Base-by-base conservation (phyloP, 2,113 vertebrate genomes). In the Tympanuchus pallidicinctus region DNA sequence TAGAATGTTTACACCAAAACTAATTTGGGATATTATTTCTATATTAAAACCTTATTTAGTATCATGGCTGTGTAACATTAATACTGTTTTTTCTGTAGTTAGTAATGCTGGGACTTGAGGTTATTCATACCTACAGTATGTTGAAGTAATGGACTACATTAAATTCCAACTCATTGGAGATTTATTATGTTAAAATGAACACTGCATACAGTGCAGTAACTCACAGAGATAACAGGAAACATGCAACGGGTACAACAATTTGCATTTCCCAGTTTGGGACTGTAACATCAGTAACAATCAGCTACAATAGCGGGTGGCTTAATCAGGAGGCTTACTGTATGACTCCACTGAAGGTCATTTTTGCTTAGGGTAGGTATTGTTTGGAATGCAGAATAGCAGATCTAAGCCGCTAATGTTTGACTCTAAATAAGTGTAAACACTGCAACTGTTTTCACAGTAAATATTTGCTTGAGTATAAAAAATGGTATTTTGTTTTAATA, bases 111-210 rank as follows among this genome's bases (percentile, higher is more conserved):
- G 73, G 65, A 83, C 76, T 89, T 38, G 52, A 65, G 75, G 61
- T 72, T 95, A 94, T 95, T 92, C 92, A 91, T 90, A 81, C 85
- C 50, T 79, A 61, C 48, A 69, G 43, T 65, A 66, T 2, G 2
- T 59, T 0, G 3, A 94, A 86, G 93, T 63, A 91, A 61, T 38
- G 72, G 73, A 94, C 80, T 88, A 63, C 79, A 82, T 95, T 96
- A 93, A 91, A 94, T 95, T 95, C 54, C 73, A 93, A 16, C 88
- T 83, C 76, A 21, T 36, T 73, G 61, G 76, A 94, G 93, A 96
- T 94, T 94, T 91, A 93, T 93, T 81, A 65, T 61, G 54, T 88
- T 91, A 16, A 48, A 94, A 91, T 86, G 91, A 94, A 81, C 86
- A 83, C 72, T 95, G 63, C 82, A 82, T 72, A 83, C 63, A 86